Percentiles rank a stretch among this genome's conserved stretches.
Conservation (phyloP, 2,113 vertebrate species). For the Noctilio leporinus region DNA sequence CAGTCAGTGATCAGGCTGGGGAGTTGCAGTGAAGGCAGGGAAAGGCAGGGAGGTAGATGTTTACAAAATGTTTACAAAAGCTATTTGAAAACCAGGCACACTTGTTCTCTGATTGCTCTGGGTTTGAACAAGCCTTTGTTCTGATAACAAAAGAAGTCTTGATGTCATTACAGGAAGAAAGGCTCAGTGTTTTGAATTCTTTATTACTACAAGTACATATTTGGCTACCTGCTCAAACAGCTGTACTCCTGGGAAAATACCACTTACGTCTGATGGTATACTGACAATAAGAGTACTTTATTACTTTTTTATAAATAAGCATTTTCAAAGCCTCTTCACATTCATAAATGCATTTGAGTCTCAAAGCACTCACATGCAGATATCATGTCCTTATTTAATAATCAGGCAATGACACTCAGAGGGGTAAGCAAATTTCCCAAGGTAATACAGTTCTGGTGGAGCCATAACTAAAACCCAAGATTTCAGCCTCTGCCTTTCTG, state of each 20-base stretch:
- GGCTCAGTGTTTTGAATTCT: conserved; percentile 17
- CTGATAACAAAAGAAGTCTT: conserved; percentile 48
- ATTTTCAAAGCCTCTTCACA: conserved; percentile 28
- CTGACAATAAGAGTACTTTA: background rate
- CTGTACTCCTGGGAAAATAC: conserved; percentile 11
- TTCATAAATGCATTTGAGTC: background rate
- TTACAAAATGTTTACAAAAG: conserved; percentile 45
- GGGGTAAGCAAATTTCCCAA: background rate
- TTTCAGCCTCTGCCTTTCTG: background rate
- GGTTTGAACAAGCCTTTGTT: conserved; percentile 53
- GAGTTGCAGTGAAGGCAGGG: background rate
- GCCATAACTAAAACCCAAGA: background rate
- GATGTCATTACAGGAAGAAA: conserved; percentile 14
- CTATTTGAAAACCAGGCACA: background rate
- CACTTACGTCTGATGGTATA: background rate
- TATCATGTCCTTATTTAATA: background rate
- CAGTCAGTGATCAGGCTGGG: background rate
- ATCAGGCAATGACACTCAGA: background rate
- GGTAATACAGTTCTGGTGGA: background rate
- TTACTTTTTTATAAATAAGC: background rate
- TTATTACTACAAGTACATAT: background rate
- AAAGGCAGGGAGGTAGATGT: conserved; percentile 7
- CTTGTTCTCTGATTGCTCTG: background rate
- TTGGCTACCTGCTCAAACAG: conserved; percentile 21
- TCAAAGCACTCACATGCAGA: background rate